These are phyloP conservation scores for Acyrthosiphon pisum DNA, from an alignment of 1,140 invertebrate species.

Conservation along the genomic window DNA sequence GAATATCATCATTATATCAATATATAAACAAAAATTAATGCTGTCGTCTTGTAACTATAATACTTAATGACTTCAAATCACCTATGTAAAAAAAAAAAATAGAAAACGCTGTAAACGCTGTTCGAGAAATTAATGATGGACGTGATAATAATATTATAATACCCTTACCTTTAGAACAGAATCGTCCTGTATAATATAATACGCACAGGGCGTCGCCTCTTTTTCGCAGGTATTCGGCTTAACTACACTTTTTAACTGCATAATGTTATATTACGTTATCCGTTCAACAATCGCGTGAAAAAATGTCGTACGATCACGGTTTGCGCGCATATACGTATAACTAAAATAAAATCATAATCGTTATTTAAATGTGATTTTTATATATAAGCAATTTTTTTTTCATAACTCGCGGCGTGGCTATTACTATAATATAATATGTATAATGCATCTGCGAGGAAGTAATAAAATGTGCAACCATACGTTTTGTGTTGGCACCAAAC, in stretches of 20 bases:
- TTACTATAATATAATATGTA: neutral
- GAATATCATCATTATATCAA: neutral
- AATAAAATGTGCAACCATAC: neutral
- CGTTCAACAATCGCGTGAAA: neutral
- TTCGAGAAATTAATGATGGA: neutral
- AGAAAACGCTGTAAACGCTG: neutral
- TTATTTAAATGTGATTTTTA: neutral
- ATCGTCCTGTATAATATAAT: neutral
- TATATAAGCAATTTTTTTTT: neutral
- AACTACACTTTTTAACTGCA: neutral
- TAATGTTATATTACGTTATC: neutral
- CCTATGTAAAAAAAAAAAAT: neutral
- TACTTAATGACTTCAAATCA: neutral
- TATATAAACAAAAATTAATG: neutral
- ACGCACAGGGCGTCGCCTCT: neutral
- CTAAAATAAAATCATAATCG: neutral
- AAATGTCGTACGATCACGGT: neutral
- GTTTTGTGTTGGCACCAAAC: constrained; percentile 12
- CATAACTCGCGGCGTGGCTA: neutral
- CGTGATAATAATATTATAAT: too few species aligned
- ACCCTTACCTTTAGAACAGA: neutral
- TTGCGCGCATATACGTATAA: neutral
- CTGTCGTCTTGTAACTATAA: neutral
- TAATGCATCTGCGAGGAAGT: constrained; percentile 23
- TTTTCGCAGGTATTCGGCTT: neutral